These are phyloP conservation scores for Brachionus manjavacas DNA, from an alignment of 1,140 invertebrate genomes.

Conservation along the genomic window DNA sequence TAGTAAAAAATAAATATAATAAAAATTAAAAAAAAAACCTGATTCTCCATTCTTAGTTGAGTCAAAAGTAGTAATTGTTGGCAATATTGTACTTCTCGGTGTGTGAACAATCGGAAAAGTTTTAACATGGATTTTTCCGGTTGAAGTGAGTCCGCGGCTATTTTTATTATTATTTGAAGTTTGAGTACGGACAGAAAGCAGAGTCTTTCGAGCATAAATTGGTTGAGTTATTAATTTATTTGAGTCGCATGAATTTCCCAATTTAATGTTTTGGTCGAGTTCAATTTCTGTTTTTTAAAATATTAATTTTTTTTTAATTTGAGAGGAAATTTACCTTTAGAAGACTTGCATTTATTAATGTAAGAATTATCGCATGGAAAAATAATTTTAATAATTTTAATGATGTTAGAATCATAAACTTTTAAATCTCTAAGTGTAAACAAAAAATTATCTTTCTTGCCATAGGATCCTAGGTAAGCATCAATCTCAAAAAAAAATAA, in stretches of 20 bases:
- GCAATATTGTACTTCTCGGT: background rate
- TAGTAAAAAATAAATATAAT: background rate
- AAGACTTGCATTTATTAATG: constrained; percentile 45
- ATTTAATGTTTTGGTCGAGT: background rate
- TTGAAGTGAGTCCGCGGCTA: background rate
- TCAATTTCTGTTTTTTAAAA: background rate
- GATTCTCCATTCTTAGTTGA: background rate
- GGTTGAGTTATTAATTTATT: no score
- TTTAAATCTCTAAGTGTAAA: constrained; percentile 46
- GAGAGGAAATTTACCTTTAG: background rate
- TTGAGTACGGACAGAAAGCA: background rate
- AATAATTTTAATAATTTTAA: constrained; percentile 45
- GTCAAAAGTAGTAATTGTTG: background rate
- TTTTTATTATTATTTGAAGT: background rate
- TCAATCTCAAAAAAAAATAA: constrained; percentile 46
- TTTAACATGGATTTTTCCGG: background rate
- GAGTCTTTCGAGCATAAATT: background rate
- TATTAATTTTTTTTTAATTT: background rate
- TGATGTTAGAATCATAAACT: constrained; percentile 46
- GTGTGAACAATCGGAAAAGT: background rate
- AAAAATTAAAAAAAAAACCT: background rate
- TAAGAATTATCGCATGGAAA: constrained; percentile 49
- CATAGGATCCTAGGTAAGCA: constrained; percentile 45
- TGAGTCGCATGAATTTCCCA: background rate
- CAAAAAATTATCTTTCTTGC: constrained; percentile 46